Conservation (phyloP, 2,888 invertebrate species). For the Drosophila meridiana region DNA sequence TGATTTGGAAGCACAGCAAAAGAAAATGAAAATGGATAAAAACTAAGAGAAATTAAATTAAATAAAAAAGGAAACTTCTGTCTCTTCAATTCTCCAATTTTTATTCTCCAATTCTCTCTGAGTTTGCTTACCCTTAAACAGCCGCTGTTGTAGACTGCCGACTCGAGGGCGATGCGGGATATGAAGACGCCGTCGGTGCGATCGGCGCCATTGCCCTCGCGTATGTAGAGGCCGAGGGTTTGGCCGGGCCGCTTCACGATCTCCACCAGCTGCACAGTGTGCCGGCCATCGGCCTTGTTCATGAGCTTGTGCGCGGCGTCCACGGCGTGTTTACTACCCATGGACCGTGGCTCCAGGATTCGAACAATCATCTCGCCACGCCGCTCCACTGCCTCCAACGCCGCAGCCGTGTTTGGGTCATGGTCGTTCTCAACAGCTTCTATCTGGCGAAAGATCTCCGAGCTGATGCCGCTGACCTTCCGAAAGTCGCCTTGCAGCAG, state of each 20-base stretch:
- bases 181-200: constrained; percentile 98
- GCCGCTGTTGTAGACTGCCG: constrained; percentile 98
- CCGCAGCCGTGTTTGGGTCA: constrained; percentile 96
- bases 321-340: constrained; percentile 94
- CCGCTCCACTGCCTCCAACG: constrained; percentile 96
- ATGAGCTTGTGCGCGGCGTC: constrained; percentile 95
- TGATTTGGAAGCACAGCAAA: constrained; percentile 87
- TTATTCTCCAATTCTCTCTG: no score
- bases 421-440: constrained; percentile 98
- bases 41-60: constrained; percentile 24
- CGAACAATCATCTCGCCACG: constrained; percentile 98
- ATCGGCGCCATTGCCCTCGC: constrained; percentile 99
- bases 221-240: constrained; percentile 98
- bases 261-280: constrained; percentile 95
- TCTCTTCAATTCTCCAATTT: no score
- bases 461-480: constrained; percentile 98
- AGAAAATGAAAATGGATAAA: constrained; percentile 85
- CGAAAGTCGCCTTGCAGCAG: constrained; percentile 97
- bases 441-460: constrained; percentile 98
- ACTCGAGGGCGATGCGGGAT: constrained; percentile 96
- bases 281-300: constrained; percentile 87
- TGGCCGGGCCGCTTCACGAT: constrained; percentile 99
- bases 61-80: no score
- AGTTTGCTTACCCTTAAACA: constrained; percentile 91
- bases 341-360: constrained; percentile 93